Base-by-base conservation (phyloP, 2,888 invertebrate genomes). In the Morpho deidamia region DNA sequence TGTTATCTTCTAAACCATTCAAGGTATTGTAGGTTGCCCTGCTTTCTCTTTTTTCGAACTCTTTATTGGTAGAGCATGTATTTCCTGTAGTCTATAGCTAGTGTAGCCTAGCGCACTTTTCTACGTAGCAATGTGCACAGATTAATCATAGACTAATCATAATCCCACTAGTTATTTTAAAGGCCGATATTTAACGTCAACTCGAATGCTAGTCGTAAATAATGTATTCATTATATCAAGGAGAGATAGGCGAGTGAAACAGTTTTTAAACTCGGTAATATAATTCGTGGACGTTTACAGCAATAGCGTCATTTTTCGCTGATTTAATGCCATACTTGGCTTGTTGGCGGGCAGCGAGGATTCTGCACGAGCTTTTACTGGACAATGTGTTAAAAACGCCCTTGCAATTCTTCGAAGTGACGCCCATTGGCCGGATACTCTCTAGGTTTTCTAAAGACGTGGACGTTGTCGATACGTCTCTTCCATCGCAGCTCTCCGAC, bases 401-500 rank as follows among this genome's bases (percentile, higher is more conserved):
- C 52, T 91, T 95, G 87, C 91, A 92, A 72, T 92, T 95, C 88
- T 95, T 94, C 86, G 95, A 96, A 81, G 93, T 92, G 67, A 95
- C 95, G 52, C 95, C 95, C 43, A 68, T 92, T 63, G 95, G 95
- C 76, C 91, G 95, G 66, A 92, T 96, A 67, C 87, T 96, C 56
- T 75, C 93, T 85, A 91, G 94, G 78, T 94, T 94, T 85, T 92
- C 94, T 78, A 93, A 94, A 92, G 95, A 95, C 83, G 85, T 94
- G 67, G 94, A 95, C 78, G 90, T 93, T 65, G 78, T 94, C 90
- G 95, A 95, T 82, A 91, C 91, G 69, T 90, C 90, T 70, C 91
- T 94, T 65, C 94, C 94, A 59, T 90, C 89, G 83, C 90, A 92
- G 85, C 85, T 92, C 78, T 86, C 91, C 67, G 93, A 94, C 90